Evolutionary conservation across 2,113 vertebrate genomes (phyloP).

Genomic region (Cyanoramphus novaezelandiae): DNA sequence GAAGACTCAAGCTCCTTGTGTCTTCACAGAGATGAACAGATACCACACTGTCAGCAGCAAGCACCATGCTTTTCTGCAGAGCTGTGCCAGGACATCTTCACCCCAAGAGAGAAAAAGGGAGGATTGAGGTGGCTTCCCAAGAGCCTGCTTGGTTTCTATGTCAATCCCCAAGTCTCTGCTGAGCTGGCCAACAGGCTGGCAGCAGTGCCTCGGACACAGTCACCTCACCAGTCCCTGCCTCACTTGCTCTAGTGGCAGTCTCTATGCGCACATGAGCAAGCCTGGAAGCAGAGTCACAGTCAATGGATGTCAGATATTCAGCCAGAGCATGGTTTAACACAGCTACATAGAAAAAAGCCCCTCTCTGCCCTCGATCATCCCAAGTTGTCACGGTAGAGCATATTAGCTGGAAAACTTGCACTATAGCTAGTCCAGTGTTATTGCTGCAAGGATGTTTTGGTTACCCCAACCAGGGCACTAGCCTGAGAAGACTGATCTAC

Average conservation of each 20-base stretch:
- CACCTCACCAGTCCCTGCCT: not conserved
- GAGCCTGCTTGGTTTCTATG: not conserved
- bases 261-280: not conserved
- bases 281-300: not conserved
- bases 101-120: not conserved
- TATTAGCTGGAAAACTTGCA: accelerated
- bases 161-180: not conserved
- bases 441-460: accelerated
- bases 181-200: not conserved
- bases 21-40: not conserved
- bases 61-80: not conserved
- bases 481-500: not conserved
- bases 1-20: not conserved
- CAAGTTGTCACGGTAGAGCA: not conserved
- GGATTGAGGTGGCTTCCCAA: not conserved
- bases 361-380: not conserved
- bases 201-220: not conserved
- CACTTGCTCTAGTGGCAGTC: accelerated
- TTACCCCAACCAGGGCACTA: not conserved
- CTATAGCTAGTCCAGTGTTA: not conserved
- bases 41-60: not conserved
- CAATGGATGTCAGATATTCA: not conserved
- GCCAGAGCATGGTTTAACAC: not conserved
- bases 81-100: not conserved
- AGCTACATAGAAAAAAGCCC: not conserved